Conservation (phyloP, 2,888 invertebrate genomes). For the Acleris sparsana region DNA sequence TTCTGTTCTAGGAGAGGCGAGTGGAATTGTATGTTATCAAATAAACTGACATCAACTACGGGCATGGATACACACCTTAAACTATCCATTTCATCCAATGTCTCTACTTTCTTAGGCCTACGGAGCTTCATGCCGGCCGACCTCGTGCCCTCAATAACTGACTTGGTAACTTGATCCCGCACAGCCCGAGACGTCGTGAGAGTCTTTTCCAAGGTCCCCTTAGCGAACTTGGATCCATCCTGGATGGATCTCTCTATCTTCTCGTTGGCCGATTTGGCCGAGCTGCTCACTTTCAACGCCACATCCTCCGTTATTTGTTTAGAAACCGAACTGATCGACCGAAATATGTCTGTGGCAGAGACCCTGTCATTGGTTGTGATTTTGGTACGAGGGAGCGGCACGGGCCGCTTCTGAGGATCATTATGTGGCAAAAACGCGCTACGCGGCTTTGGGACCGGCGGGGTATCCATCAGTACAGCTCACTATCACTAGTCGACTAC, state of each 20-base stretch:
- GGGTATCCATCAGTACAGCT: slow-evolving; percentile 63
- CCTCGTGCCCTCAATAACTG: slow-evolving; percentile 86
- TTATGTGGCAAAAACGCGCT: slow-evolving; percentile 54
- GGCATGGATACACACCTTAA: slow-evolving; percentile 84
- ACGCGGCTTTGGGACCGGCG: slow-evolving; percentile 74
- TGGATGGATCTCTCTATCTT: slow-evolving; percentile 67
- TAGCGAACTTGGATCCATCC: slow-evolving; percentile 72
- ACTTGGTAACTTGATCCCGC: slow-evolving; percentile 81
- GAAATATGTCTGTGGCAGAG: slow-evolving; percentile 72
- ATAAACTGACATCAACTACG: slow-evolving; percentile 81
- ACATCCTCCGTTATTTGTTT: slow-evolving; percentile 84
- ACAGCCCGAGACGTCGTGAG: slow-evolving; percentile 77
- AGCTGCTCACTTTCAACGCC: slow-evolving; percentile 75
- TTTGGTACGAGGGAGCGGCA: slow-evolving; percentile 81
- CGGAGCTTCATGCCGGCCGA: slow-evolving; percentile 80
- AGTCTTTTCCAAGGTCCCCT: slow-evolving; percentile 76
- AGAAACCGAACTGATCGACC: slow-evolving; percentile 80
- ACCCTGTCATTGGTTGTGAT: slow-evolving; percentile 58
- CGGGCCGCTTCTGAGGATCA: slow-evolving; percentile 70
- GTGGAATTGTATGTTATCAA: slow-evolving; percentile 86
- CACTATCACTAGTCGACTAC: slow-evolving; percentile 46
- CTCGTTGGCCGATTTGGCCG: slow-evolving; percentile 70
- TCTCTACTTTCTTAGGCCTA: slow-evolving; percentile 57
- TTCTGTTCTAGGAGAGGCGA: slow-evolving; percentile 83
- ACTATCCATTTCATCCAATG: slow-evolving; percentile 48